Conservation (phyloP, 2,113 vertebrate species). For the Australoheros scitulus region DNA sequence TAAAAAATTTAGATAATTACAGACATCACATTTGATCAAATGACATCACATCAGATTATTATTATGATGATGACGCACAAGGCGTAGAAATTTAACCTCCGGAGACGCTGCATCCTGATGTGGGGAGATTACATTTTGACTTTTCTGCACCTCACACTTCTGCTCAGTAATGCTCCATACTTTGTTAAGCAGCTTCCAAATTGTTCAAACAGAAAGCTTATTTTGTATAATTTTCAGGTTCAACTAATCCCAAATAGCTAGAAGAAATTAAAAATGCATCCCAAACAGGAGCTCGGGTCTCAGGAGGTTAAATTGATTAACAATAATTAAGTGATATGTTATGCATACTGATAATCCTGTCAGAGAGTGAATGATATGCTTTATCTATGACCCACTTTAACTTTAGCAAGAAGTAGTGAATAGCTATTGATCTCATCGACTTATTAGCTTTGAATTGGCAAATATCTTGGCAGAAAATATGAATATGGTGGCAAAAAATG, state of each 20-base stretch:
- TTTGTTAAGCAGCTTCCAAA: background rate
- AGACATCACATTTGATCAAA: background rate
- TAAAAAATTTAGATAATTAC: background rate
- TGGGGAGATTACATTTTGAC: too few relatives aligned
- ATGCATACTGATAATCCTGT: constrained; percentile 26
- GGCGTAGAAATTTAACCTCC: too few relatives aligned
- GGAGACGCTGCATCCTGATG: too few relatives aligned
- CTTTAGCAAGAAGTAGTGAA: constrained; percentile 4
- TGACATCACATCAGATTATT: background rate
- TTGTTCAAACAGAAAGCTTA: background rate
- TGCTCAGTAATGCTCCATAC: background rate
- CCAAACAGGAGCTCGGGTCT: background rate
- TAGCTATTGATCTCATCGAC: background rate
- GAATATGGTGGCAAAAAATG: background rate
- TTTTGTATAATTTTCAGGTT: background rate
- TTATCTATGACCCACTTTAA: constrained; percentile 33
- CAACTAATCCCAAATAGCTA: background rate
- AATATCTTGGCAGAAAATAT: background rate
- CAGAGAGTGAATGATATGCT: constrained; percentile 29
- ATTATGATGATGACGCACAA: background rate
- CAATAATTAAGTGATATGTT: constrained; percentile 14
- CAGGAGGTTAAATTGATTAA: constrained; percentile 20
- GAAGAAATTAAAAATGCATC: background rate
- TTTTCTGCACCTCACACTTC: too few relatives aligned
- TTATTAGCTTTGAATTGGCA: constrained; percentile 3